Percentiles rank a stretch among this genome's conserved stretches.
Conservation (phyloP, 1,140 invertebrate genomes). For the Steinernema feltiae region DNA sequence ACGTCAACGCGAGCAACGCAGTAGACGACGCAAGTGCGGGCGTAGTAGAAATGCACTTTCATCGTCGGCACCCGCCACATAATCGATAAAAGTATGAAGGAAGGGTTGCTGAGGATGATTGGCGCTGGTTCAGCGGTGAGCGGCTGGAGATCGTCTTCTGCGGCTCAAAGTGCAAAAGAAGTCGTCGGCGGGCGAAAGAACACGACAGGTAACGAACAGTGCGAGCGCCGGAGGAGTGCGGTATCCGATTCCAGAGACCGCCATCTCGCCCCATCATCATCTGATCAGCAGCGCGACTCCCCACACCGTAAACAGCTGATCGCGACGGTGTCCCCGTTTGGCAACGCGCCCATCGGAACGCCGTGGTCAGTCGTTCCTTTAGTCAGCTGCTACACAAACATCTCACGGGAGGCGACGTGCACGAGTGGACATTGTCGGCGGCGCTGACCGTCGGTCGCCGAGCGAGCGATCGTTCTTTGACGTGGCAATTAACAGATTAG, state of each 20-base stretch:
- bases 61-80: too few relatives aligned
- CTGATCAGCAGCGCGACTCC: too few relatives aligned
- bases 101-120: background rate
- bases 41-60: background rate
- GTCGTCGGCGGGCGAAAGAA: background rate
- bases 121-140: background rate
- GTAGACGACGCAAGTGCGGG: background rate
- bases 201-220: background rate
- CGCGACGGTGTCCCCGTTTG: background rate
- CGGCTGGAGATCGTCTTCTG: background rate
- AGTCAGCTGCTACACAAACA: slow-evolving; percentile 13
- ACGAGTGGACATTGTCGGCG: too few relatives aligned
- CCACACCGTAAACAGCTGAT: slow-evolving; percentile 13
- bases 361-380: too few relatives aligned
- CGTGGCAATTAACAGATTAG: background rate
- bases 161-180: background rate
- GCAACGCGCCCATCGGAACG: background rate
- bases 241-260: background rate
- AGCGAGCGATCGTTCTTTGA: background rate
- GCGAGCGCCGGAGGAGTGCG: background rate
- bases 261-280: too few relatives aligned
- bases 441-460: background rate
- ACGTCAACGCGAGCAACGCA: background rate
- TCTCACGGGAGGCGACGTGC: background rate
- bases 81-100: background rate